Base-by-base conservation (phyloP, 2,888 invertebrate genomes). In the Zaprionus obscuricornis region DNA sequence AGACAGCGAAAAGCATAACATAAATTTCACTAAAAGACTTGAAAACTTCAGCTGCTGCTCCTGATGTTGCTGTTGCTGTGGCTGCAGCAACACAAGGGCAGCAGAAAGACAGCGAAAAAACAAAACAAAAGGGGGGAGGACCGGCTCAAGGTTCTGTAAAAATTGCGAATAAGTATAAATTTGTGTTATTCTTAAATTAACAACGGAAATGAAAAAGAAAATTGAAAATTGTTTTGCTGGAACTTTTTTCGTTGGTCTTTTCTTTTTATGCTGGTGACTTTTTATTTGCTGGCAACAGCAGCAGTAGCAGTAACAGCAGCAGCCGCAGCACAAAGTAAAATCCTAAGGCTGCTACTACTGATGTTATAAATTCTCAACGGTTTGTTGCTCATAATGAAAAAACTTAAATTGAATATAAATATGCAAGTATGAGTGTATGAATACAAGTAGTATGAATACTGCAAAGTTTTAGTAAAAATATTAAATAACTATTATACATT, bases 151-250 rank as follows among this genome's bases (percentile, higher is more conserved):
- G n/a, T n/a, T n/a, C n/a, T n/a, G n/a, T n/a, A 24, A 56, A 58
- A 74, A 82, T 69, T 59, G 62, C 39, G 51, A 63, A 77, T 58
- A 20, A n/a, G 11, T 33, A 83, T 78, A 78, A 76, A 75, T 85
- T 75, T 79, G 64, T 82, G 81, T 87, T 88, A 87, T 83, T 73
- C 76, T 76, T 72, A 82, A 84, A 87, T 87, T 86, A 87, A 79
- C 75, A 77, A 60, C 72, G 70, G 64, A 81, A 77, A 77, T 77
- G 78, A 75, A 81, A 81, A 85, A 68, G 67, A 60, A 87, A 87
- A 84, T 79, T 76, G 69, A 73, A 76, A 86, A 85, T 62, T 64
- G 60, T 70, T 70, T 64, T 69, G 63, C 40, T 47, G 56, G 34
- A 33, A 29, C n/a, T n/a, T n/a, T n/a, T n/a, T n/a, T n/a, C n/a